Conservation (phyloP, 2,888 invertebrate genomes). For the Helicoverpa assulta region DNA sequence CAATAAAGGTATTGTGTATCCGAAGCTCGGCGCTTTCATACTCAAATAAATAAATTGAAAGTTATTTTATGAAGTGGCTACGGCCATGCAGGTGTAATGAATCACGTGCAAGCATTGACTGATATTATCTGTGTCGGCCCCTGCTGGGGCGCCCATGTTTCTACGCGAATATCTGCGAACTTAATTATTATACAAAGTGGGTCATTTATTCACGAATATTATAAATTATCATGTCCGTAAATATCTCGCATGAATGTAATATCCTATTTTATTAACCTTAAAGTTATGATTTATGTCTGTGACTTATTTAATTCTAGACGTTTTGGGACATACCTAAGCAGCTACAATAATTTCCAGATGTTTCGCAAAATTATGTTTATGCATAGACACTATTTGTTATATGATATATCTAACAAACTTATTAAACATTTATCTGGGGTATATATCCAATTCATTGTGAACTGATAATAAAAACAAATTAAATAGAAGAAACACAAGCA, state of each 20-base stretch:
- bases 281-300: neutral
- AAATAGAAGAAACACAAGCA: conserved; percentile 44
- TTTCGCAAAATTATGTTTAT: neutral
- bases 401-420: neutral
- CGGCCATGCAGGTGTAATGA: conserved; percentile 65
- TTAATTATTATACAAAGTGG: conserved; percentile 49
- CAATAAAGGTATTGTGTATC: conserved; percentile 78
- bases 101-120: conserved; percentile 63
- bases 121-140: conserved; percentile 62
- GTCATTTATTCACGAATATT: conserved; percentile 39
- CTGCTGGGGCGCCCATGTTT: conserved; percentile 42
- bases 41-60: conserved; percentile 75
- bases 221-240: conserved; percentile 22
- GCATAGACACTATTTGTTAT: too few relatives aligned
- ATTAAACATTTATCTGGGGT: neutral
- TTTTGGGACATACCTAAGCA: neutral
- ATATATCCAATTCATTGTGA: neutral
- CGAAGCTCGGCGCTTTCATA: conserved; percentile 68
- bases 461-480: conserved; percentile 29
- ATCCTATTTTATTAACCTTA: conserved; percentile 2
- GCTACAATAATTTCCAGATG: neutral
- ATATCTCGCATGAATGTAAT: conserved; percentile 9
- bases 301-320: neutral
- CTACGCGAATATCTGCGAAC: conserved; percentile 51
- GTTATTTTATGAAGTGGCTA: conserved; percentile 66